Evolutionary conservation across 2,888 invertebrate genomes (phyloP), one percentile per base, ranked within the genome.

Genomic region (Aspidiotus destructor): DNA sequence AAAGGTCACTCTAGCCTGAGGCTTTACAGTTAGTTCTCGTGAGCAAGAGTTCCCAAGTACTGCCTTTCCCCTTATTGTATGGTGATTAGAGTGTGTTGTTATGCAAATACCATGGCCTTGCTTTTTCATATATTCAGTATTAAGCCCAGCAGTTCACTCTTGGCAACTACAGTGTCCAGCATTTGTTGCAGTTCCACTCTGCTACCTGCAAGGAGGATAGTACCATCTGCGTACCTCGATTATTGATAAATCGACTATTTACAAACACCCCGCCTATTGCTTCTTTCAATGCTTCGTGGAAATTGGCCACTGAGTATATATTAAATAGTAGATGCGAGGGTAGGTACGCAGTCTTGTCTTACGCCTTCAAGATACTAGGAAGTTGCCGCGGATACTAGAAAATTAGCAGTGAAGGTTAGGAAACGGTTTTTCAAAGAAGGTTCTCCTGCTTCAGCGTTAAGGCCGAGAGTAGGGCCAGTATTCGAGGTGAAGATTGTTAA

Each of bases 1-100:
- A 54, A 70, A 67, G 17, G 48, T 60, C 41, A 2, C 52, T 65
- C 41, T 65, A 41, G 65, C 70, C 53, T 62, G n/a, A n/a, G n/a
- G n/a, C n/a, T n/a, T n/a, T n/a, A n/a, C n/a, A n/a, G n/a, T n/a
- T n/a, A 16, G 13, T 55, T 16, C 13, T 15, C 64, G 13, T 15
- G 48, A 65, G 28, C 60, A 67, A 17, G 48, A 70, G 40, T 67
- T n/a, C 40, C 57, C 52, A 53, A 52, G 48, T 44, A 44, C 48
- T 44, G 13, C 48, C 48, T 44, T 44, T 44, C 48, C 48, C 13
- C 13, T 44, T 10, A 44, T 13, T 44, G 48, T 44, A 44, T 44
- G 48, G 48, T 55, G 13, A 55, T 16, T 16, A 15, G 55, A 16
- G 16, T 16, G 16, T 55, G 55, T 55, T 16, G 13, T 55, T 55